Conservation (phyloP, 1,140 invertebrate species). For the Sitodiplosis mosellana region DNA sequence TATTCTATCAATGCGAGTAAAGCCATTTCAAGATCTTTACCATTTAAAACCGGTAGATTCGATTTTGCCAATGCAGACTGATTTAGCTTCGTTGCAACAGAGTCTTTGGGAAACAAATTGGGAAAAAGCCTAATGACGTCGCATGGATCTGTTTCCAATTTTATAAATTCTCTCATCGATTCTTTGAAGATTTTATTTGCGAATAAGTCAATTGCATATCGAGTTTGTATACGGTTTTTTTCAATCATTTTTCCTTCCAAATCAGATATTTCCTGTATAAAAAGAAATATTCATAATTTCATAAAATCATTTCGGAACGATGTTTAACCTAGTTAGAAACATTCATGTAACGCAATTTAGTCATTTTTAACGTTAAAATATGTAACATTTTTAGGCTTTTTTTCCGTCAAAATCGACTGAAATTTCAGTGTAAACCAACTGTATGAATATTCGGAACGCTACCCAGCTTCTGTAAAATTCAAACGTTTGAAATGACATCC, state of each 20-base stretch:
- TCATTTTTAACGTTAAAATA: too few relatives aligned
- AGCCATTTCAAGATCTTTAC: constrained; percentile 71
- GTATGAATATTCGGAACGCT: too few relatives aligned
- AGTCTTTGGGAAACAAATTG: constrained; percentile 53
- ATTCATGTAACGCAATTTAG: too few relatives aligned
- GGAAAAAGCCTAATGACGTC: constrained; percentile 91
- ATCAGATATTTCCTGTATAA: constrained; percentile 60
- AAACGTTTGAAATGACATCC: too few relatives aligned
- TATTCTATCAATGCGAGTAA: constrained; percentile 79
- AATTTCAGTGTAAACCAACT: too few relatives aligned
- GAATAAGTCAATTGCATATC: constrained; percentile 82
- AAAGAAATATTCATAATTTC: constrained; percentile 11
- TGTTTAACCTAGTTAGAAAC: too few relatives aligned
- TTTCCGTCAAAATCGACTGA: too few relatives aligned
- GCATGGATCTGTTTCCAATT: constrained; percentile 77
- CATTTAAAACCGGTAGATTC: constrained; percentile 44
- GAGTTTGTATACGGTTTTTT: constrained; percentile 71
- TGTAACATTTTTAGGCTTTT: too few relatives aligned
- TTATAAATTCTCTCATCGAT: constrained; percentile 79
- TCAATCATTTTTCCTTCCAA: constrained; percentile 62
- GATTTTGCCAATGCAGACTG: constrained; percentile 30
- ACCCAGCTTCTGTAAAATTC: too few relatives aligned
- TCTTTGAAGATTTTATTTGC: constrained; percentile 69
- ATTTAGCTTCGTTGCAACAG: constrained; percentile 26
- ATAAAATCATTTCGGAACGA: too few relatives aligned